Evolutionary conservation across 2,113 vertebrate species (phyloP), one percentile per base, ranked within the genome.

Genomic region (Accipiter cooperii): DNA sequence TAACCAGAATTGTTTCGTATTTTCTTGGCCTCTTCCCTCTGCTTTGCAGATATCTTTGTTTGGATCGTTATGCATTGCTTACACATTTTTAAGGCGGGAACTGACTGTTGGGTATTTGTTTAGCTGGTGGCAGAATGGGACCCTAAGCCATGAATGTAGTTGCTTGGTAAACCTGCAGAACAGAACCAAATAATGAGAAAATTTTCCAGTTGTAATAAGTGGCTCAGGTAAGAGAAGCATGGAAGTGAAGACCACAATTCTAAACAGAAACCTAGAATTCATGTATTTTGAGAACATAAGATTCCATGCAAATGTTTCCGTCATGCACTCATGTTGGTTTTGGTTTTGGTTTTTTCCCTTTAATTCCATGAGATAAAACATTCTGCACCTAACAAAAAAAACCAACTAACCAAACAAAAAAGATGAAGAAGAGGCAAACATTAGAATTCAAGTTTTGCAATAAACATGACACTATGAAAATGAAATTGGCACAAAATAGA

Each of bases 301-400:
- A 60, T 25, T 54, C 12, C 10, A 33, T 26, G 8, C 2, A 84
- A 81, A 89, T 65, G 0, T 8, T 77, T 70, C 15, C 6, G 28
- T 78, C 46, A 46, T 19, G 49, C 4, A 38, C 1, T 63, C 4
- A 0, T 38, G 6, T 14, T 60, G 17, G 12, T 16, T 75, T 82
- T 20, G 4, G 1, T 3, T 61, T 74, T 20, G 5, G 0, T 4
- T 21, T 69, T 71, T 55, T 18, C 2, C 18, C 3, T 61, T 84
- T 49, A 60, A 84, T 74, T 91, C 20, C 8, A 33, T 33, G 5
- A 55, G 19, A 66, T 19, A 75, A 70, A 54, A 73, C 0, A 31
- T 36, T 70, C 17, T 73, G 12, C 4, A 77, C 5, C 15, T 34
- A 47, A 60, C 0, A 36, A 71, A 42, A 63, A 20, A 29, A 5